Evolutionary conservation across 2,888 invertebrate genomes (phyloP), one percentile per base, ranked within the genome.

Genomic region (Agonopterix arenella): DNA sequence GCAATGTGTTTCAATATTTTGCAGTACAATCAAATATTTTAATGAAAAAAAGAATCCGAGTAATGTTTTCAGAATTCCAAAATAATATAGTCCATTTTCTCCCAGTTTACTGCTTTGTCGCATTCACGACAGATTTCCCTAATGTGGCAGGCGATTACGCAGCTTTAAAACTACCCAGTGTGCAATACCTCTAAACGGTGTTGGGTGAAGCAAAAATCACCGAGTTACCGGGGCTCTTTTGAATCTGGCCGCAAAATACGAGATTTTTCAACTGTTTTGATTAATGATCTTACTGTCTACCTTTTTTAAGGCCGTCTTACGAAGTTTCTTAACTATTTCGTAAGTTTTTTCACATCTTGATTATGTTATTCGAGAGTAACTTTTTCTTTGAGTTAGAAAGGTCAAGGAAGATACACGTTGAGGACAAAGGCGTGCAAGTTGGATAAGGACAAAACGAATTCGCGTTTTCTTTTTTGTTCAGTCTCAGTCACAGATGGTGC

Each of bases 211-310:
- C 44, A 51, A 45, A 46, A 43, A 46, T 46, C 46, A 48, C 45
- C 11, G 46, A 13, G 48, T 40, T 46, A 16, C 47, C 49, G 7
- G 28, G 43, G 49, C 36, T 47, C 44, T 53, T 48, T 52, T 46
- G 50, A 58, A 52, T 54, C 53, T 56, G 55, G 52, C 54, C 49
- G 49, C 46, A 11, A 13, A 48, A 43, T 46, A 38, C 36, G 46
- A 44, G 51, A 50, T 52, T 52, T 55, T 54, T 49, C 47, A 48
- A 51, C 53, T 56, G 61, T 63, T 67, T 61, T 71, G 66, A 71
- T 71, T 66, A 68, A 71, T 64, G 61, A 57, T 53, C 55, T 52
- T 49, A 47, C 53, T 58, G 58, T 60, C 58, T 59, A 57, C 56
- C 60, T 65, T 69, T 63, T 64, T 59, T 62, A 61, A 66, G 59